Evolutionary conservation across 2,113 vertebrate species (phyloP).

Genomic region (Callorhinus ursinus): DNA sequence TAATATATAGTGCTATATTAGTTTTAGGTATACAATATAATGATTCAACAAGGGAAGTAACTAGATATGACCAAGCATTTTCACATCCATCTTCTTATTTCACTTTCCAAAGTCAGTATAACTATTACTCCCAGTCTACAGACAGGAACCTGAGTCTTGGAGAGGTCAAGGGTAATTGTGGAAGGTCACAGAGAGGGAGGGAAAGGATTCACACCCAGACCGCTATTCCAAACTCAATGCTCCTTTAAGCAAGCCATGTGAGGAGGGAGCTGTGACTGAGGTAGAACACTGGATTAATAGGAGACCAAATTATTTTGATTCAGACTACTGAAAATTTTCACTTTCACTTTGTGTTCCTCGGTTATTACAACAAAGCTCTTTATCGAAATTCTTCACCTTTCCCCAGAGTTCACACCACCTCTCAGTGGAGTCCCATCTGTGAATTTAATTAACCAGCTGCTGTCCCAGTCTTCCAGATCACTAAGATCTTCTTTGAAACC

Average conservation of each 20-base stretch:
- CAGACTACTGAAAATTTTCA: not conserved
- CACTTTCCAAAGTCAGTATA: not conserved
- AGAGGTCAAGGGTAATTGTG: not conserved
- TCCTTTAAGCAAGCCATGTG: not conserved
- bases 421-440: constrained; percentile 76
- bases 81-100: no score
- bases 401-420: constrained; percentile 68
- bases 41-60: not conserved
- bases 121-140: rapidly evolving
- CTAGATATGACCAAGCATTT: not conserved
- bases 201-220: no score
- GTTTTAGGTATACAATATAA: not conserved
- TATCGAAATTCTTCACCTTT: constrained; percentile 62
- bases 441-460: constrained; percentile 82
- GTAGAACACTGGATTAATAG: not conserved
- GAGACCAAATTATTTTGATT: not conserved
- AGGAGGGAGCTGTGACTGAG: no score
- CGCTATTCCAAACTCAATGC: no score
- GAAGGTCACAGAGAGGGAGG: not conserved
- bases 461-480: constrained; percentile 76
- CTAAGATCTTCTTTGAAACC: constrained; percentile 81
- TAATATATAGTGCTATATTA: not conserved
- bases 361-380: constrained; percentile 24
- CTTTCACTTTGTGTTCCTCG: not conserved
- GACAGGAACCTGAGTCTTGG: not conserved